phyloP scores from a whole-genome alignment of 37 sponge, comb jelly and placozoan species.

The Beroe ovata region DNA sequence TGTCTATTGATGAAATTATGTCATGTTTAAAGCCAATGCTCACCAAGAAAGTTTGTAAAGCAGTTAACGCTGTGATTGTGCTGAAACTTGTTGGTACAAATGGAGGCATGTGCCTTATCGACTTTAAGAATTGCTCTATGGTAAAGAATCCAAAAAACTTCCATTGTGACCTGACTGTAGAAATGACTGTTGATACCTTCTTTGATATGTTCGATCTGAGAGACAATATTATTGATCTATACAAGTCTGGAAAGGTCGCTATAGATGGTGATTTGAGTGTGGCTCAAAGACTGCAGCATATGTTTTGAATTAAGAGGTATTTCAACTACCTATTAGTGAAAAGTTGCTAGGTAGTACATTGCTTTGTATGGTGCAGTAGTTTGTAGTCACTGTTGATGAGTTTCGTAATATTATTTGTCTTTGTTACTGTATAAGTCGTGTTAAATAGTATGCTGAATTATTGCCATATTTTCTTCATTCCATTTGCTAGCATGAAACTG shows the following conservation, averaged over 20 bases:
- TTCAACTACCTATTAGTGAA: too few relatives aligned
- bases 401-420: too few relatives aligned
- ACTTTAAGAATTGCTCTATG: slow-evolving; percentile 28
- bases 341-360: too few relatives aligned
- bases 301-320: slow-evolving; percentile 13
- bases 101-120: slow-evolving; percentile 41
- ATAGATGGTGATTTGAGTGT: slow-evolving; percentile 37
- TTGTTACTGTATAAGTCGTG: too few relatives aligned
- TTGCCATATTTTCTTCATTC: too few relatives aligned
- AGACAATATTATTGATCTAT: slow-evolving; percentile 16
- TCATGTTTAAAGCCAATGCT: neutral
- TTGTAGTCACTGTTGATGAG: too few relatives aligned
- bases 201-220: neutral
- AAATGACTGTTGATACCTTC: slow-evolving; percentile 42
- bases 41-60: neutral
- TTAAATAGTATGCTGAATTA: too few relatives aligned
- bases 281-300: neutral
- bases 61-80: slow-evolving; percentile 21
- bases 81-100: slow-evolving; percentile 19
- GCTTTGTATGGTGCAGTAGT: too few relatives aligned
- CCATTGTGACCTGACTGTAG: slow-evolving; percentile 17
- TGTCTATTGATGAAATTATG: neutral
- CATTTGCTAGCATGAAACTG: too few relatives aligned
- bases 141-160: neutral
- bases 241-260: neutral